Evolutionary conservation across 2,888 invertebrate genomes (phyloP).

Genomic region (Alsophila aescularia): DNA sequence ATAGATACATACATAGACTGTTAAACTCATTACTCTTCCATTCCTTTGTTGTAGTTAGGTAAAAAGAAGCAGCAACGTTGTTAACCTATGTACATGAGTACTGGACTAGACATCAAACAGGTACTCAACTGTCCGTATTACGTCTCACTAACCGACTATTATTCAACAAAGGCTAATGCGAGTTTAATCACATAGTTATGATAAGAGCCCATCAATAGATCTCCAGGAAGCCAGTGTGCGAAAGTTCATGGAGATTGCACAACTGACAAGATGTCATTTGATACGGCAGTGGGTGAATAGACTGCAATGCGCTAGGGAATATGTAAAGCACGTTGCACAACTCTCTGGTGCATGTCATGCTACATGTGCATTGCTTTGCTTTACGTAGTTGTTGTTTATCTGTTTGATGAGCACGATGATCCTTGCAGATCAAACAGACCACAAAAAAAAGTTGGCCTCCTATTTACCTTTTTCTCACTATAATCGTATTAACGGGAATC

Average conservation of each 20-base stretch:
- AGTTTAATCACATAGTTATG: constrained; percentile 40
- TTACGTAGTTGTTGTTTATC: constrained; percentile 6
- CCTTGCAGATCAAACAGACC: background rate
- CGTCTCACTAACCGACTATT: constrained; percentile 19
- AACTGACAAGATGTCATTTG: constrained; percentile 53
- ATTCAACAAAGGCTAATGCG: constrained; percentile 40
- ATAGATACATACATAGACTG: no score
- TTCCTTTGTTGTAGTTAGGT: no score
- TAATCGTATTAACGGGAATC: no score
- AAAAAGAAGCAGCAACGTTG: background rate
- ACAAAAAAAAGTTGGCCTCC: no score
- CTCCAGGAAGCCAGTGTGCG: constrained; percentile 46
- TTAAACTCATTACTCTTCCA: no score
- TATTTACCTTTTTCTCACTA: no score
- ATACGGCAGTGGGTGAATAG: constrained; percentile 46
- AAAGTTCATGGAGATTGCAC: constrained; percentile 60
- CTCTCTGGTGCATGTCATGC: constrained; percentile 45
- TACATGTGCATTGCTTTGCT: no score
- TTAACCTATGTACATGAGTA: background rate
- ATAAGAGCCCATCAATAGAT: constrained; percentile 28
- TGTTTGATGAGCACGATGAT: background rate
- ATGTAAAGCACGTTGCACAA: constrained; percentile 57
- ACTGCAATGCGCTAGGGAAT: constrained; percentile 51
- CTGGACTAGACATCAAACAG: background rate
- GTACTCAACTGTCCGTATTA: constrained; percentile 5